phyloP scores from a whole-genome alignment of 1,140 invertebrate species.

The Protaetia brevitarsis region DNA sequence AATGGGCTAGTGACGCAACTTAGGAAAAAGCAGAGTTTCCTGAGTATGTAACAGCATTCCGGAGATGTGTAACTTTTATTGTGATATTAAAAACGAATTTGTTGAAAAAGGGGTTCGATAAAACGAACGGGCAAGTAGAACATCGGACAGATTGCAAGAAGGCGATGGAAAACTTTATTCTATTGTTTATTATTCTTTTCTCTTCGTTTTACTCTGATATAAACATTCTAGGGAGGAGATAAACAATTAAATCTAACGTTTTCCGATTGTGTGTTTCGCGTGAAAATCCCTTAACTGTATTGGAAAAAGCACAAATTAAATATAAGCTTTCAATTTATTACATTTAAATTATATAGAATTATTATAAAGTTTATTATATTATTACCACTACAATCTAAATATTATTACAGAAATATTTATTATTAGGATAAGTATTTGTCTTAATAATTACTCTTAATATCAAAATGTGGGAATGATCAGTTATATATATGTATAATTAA shows the following conservation, averaged over 20 bases:
- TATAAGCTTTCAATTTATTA: conserved; percentile 35
- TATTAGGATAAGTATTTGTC: background rate
- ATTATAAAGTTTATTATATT: conserved; percentile 1
- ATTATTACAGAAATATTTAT: background rate
- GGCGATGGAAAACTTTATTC: background rate
- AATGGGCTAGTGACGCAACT: conserved; percentile 22
- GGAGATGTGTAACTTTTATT: conserved; percentile 25
- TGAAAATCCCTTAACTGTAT: conserved; percentile 10
- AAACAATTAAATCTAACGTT: background rate
- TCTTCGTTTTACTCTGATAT: background rate
- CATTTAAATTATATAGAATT: conserved; percentile 22
- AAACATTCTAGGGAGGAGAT: background rate
- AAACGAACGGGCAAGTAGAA: conserved; percentile 2
- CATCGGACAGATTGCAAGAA: background rate
- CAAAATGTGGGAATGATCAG: background rate
- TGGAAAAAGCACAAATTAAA: conserved; percentile 40
- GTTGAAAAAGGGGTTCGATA: conserved; percentile 23
- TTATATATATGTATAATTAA: no score
- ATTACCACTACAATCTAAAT: background rate
- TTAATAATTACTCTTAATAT: conserved; percentile 5
- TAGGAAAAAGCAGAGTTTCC: background rate
- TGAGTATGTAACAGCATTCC: conserved; percentile 2
- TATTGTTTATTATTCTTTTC: conserved; percentile 11
- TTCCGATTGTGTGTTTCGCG: conserved; percentile 1
- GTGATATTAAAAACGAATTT: conserved; percentile 40